Conservation (phyloP, 1,140 invertebrate genomes). For the Stegodyphus mimosarum region DNA sequence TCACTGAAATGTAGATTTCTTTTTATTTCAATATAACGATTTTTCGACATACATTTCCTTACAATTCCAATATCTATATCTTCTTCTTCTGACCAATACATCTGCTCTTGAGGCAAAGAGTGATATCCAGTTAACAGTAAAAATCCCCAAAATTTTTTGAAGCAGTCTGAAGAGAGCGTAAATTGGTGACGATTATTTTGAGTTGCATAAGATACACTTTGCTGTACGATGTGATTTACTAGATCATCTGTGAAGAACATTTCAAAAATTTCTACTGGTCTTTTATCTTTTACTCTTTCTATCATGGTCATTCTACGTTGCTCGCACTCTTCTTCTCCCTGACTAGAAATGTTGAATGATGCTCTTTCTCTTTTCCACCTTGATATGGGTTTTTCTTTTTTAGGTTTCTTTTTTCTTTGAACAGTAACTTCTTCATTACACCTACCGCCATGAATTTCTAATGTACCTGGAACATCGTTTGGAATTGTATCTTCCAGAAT, state of each 20-base stretch:
- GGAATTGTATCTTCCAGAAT: slow-evolving; percentile 34
- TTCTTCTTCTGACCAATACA: neutral
- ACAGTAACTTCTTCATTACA: slow-evolving; percentile 40
- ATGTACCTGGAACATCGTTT: slow-evolving; percentile 35
- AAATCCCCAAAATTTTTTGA: neutral
- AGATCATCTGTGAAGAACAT: slow-evolving; percentile 16
- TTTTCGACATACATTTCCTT: slow-evolving; percentile 14
- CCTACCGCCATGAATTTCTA: slow-evolving; percentile 39
- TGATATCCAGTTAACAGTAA: neutral
- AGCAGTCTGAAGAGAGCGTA: slow-evolving; percentile 17
- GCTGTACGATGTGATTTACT: slow-evolving; percentile 18
- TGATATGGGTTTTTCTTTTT: too few species aligned
- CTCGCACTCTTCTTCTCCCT: slow-evolving; percentile 38
- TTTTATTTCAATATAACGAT: slow-evolving; percentile 17
- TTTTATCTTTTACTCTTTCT: slow-evolving; percentile 40
- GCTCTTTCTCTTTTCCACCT: slow-evolving; percentile 38
- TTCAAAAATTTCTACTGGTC: slow-evolving; percentile 13
- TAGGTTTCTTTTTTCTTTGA: slow-evolving; percentile 38
- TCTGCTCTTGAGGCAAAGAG: slow-evolving; percentile 17
- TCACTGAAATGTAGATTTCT: slow-evolving; percentile 14
- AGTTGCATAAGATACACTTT: slow-evolving; percentile 17
- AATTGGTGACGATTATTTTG: slow-evolving; percentile 17
- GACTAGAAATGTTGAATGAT: slow-evolving; percentile 38
- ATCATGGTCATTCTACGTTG: slow-evolving; percentile 39
- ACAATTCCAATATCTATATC: slow-evolving; percentile 12